A percentile compares a stretch with the other conserved stretches of the same genome.
Conservation (phyloP, 1,140 invertebrate species). For the Drosophila erecta region DNA sequence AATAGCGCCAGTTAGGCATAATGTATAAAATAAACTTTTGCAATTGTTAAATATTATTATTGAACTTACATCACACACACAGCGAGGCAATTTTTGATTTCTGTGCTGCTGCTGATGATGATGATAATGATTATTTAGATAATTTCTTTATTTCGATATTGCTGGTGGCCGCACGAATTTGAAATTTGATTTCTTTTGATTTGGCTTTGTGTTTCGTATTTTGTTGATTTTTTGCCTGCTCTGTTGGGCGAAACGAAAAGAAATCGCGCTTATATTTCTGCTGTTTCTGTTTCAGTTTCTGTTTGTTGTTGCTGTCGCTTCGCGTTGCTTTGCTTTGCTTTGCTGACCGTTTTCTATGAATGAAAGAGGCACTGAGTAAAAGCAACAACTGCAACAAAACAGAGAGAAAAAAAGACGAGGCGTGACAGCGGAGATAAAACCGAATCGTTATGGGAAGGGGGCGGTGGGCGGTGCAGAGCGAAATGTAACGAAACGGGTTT, state of each 20-base stretch:
- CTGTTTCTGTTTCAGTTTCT: constrained; percentile 1
- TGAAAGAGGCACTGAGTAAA: constrained; percentile 26
- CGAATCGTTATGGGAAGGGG: background rate
- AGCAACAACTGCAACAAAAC: constrained; percentile 25
- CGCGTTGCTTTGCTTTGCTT: constrained; percentile 23
- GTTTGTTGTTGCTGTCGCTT: constrained; percentile 22
- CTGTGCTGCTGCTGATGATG: constrained; percentile 22
- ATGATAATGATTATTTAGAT: constrained; percentile 29
- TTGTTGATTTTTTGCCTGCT: constrained; percentile 23
- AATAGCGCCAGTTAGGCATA: constrained; percentile 36
- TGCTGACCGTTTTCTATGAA: constrained; percentile 52
- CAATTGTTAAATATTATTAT: constrained; percentile 26
- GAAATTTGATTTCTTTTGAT: constrained; percentile 48
- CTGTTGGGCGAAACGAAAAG: constrained; percentile 44
- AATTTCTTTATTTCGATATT: constrained; percentile 30
- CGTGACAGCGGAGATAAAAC: constrained; percentile 15
- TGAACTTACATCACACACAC: constrained; percentile 42
- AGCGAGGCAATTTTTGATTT: constrained; percentile 27
- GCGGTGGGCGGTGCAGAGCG: background rate
- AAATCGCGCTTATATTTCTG: constrained; percentile 19
- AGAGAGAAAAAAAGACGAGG: constrained; percentile 22
- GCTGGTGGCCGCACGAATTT: constrained; percentile 36
- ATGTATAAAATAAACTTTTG: constrained; percentile 30
- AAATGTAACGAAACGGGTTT: constrained; percentile 30
- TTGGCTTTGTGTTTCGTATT: constrained; percentile 15